Evolutionary conservation across 53 echinoderm and acorn worm genomes (phyloP), one percentile per base, ranked within the genome.

Genomic region (Zoroaster sp.): DNA sequence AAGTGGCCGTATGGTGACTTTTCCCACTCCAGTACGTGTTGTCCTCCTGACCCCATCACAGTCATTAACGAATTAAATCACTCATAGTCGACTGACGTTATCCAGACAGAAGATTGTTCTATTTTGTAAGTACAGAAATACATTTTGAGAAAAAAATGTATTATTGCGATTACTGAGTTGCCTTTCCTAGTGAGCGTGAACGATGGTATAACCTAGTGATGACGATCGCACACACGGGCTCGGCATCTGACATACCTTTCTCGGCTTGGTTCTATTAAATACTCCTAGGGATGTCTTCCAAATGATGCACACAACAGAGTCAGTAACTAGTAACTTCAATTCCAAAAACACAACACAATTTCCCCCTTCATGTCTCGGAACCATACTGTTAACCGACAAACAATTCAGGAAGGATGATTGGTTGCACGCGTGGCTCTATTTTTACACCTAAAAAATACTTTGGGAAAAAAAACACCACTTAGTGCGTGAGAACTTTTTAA

Each of bases 271-370:
- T 20, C 78, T 78, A 78, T 78, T 78, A 53, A n/a, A n/a, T 21
- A 12, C 54, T 35, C 78, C 20, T 38, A 59, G 78, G 78, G 78
- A 54, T 13, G 55, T 54, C 78, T 11, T 35, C 30, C 38, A 78
- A 78, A 78, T 78, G 78, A 78, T 78, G 78, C 59, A 37, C 59
- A 78, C 78, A 78, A 20, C 78, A 78, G 78, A 78, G 78, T 78
- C 78, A 78, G 59, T 81, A 41, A 66, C 80, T 65, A 25, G 39
- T 80, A 80, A 81, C 55, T 65, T 80, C 80, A 80, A 59, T 80
- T 80, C 80, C 17, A 80, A 80, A 80, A 80, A 63, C 65, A 80
- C 40, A 66, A 42, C 81, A 81, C 42, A n/a, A 66, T 66, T n/a
- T 42, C 65, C 51, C 76, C 25, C 6, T 23, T 14, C 81, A 21